Base-by-base conservation (phyloP, 2,888 invertebrate species). In the Oegoconia quadripuncta region DNA sequence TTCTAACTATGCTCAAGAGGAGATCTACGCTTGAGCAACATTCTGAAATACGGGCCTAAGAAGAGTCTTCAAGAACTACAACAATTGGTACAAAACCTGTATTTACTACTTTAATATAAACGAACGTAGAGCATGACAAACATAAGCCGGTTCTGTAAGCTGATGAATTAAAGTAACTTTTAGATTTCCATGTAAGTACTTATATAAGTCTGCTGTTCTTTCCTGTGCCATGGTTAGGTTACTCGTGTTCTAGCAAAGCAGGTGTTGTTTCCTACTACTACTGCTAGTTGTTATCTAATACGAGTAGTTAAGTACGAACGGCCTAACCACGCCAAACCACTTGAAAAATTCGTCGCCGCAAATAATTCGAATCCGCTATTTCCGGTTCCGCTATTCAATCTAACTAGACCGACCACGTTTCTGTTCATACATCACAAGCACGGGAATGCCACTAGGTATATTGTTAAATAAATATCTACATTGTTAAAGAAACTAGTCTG, bases 381-480 rank as follows among this genome's bases (percentile, higher is more conserved):
- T 74, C 68, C 69, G 54, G 55, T 68, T 67, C 68, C 72, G 72
- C 68, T 66, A 65, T 70, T 62, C 60, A 48, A 40, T 47, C n/a
- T n/a, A n/a, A n/a, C n/a, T n/a, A n/a, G 44, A 39, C 34, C 46
- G 40, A 42, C 42, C 20, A 29, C n/a, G 11, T 27, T 11, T 3
- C 3, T 26, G n/a, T 9, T 8, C n/a, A 3, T 8, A 27, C 26
- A 27, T 22, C 7, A 27, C 1, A 11, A 2, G 26, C 26, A 12
- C 6, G 6, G n/a, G 6, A 11, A 11, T 12, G 6, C 6, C n/a
- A 13, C n/a, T 4, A 27, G 11, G 26, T 13, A n/a, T 12, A 27
- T 27, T 27, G 26, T 27, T 7, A 4, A 27, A 13, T 9, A 27
- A 6, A 6, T 22, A 7, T 7, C 5, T 27, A 27, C 26, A 27